Evolutionary conservation across 2,113 vertebrate genomes (phyloP).

Genomic region (Pyxicephalus adspersus): DNA sequence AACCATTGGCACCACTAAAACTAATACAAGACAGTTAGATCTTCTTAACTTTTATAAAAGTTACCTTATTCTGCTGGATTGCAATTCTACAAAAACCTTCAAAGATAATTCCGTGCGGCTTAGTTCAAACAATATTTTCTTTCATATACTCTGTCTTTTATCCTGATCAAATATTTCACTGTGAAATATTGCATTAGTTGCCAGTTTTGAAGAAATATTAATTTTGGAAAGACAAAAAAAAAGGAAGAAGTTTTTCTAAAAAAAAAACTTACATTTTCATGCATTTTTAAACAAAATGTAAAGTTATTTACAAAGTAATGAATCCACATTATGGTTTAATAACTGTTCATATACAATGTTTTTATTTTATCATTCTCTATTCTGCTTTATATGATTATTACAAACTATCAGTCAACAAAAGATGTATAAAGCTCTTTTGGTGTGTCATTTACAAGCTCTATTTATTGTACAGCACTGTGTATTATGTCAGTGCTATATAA

Average conservation of each 20-base stretch:
- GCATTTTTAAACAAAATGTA: not conserved
- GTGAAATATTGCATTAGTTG: conserved; percentile 14
- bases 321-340: too few relatives aligned
- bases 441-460: too few relatives aligned
- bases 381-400: too few relatives aligned
- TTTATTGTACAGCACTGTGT: too few relatives aligned
- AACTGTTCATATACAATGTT: too few relatives aligned
- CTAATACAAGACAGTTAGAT: not conserved
- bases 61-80: not conserved
- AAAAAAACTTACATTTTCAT: not conserved
- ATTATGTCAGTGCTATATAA: too few relatives aligned
- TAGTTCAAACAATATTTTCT: conserved; percentile 33
- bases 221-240: conserved; percentile 3
- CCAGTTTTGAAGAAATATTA: conserved; percentile 35
- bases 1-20: not conserved
- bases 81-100: conserved; percentile 27
- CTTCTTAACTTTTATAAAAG: not conserved
- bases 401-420: too few relatives aligned
- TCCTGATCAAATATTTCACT: conserved; percentile 12
- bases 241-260: not conserved
- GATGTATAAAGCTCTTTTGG: too few relatives aligned
- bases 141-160: conserved; percentile 21
- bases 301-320: not conserved
- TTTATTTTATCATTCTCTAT: too few relatives aligned
- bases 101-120: conserved; percentile 24